Base-by-base conservation (phyloP, 2,888 invertebrate genomes). In the Calameuta idolon region DNA sequence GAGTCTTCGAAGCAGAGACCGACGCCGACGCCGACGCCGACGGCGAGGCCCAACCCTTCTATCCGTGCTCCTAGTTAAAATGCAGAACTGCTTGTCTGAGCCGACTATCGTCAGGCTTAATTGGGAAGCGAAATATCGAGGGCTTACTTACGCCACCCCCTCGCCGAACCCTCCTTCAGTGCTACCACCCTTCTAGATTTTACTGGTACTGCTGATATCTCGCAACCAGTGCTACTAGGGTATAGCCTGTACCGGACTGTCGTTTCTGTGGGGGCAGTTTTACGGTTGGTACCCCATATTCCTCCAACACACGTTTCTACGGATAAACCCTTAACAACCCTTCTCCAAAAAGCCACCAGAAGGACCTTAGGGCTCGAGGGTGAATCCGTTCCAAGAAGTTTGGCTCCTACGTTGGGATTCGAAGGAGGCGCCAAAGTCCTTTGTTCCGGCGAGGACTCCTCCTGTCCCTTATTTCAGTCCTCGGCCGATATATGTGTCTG, bases 61-160 rank as follows among this genome's bases (percentile, higher is more conserved):
- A 31, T n/a, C 35, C 74, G 5, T 34, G 23, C 34, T 37, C 73
- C 75, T 78, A 78, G 76, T 78, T 78, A 78, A 78, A 78, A 78
- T 78, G 75, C 78, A 78, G 75, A 78, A 78, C 75, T 76, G 78
- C 78, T 78, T 78, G 78, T 76, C 73, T 78, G 73, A 76, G 76
- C 71, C 71, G 11, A 73, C 78, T 75, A 78, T 78, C 75, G 78
- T 78, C 78, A 75, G 55, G 75, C 73, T 76, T 78, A 78, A 78
- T 78, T 78, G 78, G 78, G 75, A 55, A 78, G 69, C 78, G 78
- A 78, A 78, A 78, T 78, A 78, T 78, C 78, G 78, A 76, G 77
- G 78, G 76, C 78, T 78, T 78, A 68, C 69, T 40, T 73, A 12
- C 30, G 40, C 73, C 30, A 35, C 75, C 73, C 69, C 40, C 23